A percentile compares a stretch with the other conserved stretches of the same genome.
These are phyloP conservation scores for Rallus crepitans DNA, from an alignment of 2,797 vertebrate species.

Conservation along the genomic window DNA sequence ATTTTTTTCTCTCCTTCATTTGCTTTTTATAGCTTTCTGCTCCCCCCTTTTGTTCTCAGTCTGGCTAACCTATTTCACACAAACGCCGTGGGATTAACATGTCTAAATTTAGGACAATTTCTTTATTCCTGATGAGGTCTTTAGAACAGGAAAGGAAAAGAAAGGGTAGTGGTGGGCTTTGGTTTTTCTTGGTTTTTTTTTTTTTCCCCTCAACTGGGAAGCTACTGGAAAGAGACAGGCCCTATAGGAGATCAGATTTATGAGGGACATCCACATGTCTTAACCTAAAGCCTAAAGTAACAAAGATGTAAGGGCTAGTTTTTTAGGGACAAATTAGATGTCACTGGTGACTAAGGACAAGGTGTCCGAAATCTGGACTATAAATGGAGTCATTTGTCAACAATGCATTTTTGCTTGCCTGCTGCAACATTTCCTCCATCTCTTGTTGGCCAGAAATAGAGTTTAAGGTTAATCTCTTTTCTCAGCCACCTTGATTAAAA, in stretches of 20 bases:
- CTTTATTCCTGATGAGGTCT: conserved; percentile 30
- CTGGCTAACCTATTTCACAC: conserved; percentile 64
- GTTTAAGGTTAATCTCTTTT: conserved; percentile 39
- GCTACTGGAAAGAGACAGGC: conserved; percentile 25
- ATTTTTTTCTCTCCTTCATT: conserved; percentile 59
- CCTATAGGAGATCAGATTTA: conserved; percentile 77
- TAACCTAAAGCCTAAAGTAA: conserved; percentile 77
- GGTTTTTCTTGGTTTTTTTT: background rate
- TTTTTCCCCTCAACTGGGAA: background rate
- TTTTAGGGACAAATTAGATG: conserved; percentile 79
- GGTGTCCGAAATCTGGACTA: conserved; percentile 75
- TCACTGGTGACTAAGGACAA: conserved; percentile 78
- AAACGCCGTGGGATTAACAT: conserved; percentile 45
- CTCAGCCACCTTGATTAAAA: background rate
- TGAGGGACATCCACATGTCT: conserved; percentile 64
- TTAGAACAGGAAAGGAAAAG: conserved; percentile 46
- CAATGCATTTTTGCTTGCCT: conserved; percentile 63
- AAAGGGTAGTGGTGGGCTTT: background rate
- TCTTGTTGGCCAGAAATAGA: conserved; percentile 50
- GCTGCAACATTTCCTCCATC: conserved; percentile 52
- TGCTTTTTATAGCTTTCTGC: conserved; percentile 70
- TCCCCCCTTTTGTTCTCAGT: conserved; percentile 55
- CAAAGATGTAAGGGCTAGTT: conserved; percentile 73
- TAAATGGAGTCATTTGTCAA: conserved; percentile 78
- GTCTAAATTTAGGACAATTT: conserved; percentile 70